Base-by-base conservation (phyloP, 2,888 invertebrate species). In the Thecophora atra region DNA sequence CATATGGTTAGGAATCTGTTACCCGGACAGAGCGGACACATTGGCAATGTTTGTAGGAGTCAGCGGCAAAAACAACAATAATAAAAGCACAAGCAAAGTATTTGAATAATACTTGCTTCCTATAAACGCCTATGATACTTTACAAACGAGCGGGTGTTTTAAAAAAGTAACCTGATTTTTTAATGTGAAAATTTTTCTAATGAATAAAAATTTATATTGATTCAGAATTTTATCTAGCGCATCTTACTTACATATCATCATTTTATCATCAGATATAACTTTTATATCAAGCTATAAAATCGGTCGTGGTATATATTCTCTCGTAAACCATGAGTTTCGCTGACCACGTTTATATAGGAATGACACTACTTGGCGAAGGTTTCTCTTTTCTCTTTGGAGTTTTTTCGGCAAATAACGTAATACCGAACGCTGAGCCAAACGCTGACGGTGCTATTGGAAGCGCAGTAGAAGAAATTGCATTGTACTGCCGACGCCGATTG, bases 301-400 rank as follows among this genome's bases (percentile, higher is more conserved):
- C 67, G 79, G 79, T 8, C 75, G 76, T 26, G 72, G 71, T n/a
- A 75, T 79, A n/a, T 73, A 0, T 71, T 0, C n/a, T 78, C 4
- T 51, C 74, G 24, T 58, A 77, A 67, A 62, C 72, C 28, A 78
- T 75, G 1, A 37, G 62, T 26, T 71, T 75, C 30, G n/a, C 75
- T 24, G 30, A 67, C 2, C 72, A 73, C 13, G 19, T 77, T n/a
- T 74, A 74, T 28, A 66, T 70, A 2, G 77, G 73, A 4, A 51
- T 78, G 7, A 71, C 28, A 1, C 74, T 79, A 56, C 73, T 79
- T 66, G 70, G 77, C 1, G 79, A 79, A 54, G 79, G 79, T 44
- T 72, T 79, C 7, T 78, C 76, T 74, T 19, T 72, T 6, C 78
- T 79, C 52, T 15, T 78, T 0, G 71, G 73, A 8, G 78, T 77